Conservation (phyloP, 2,113 vertebrate species). For the Limanda limanda region DNA sequence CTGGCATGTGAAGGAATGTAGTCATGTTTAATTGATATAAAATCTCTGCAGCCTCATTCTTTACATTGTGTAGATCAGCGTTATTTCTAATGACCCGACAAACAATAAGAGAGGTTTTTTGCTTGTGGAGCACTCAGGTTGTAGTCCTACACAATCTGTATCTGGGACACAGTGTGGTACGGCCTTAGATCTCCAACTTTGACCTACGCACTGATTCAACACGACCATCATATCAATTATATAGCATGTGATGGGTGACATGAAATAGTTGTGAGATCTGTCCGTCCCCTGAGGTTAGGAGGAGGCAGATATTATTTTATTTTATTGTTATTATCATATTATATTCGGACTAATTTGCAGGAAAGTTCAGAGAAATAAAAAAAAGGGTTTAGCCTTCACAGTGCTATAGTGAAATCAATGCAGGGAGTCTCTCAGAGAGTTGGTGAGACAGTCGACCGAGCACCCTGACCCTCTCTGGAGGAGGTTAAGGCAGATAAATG, state of each 20-base stretch:
- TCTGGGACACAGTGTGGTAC: neutral
- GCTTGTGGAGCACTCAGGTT: neutral
- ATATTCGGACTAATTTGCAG: neutral
- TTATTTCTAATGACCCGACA: conserved; percentile 35
- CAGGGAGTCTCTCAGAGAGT: neutral
- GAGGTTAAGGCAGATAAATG: conserved; percentile 35
- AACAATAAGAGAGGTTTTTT: neutral
- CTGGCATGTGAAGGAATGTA: conserved; percentile 43
- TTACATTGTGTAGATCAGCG: conserved; percentile 11
- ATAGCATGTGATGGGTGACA: neutral
- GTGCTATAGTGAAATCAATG: neutral
- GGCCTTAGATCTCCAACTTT: neutral
- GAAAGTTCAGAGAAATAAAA: neutral
- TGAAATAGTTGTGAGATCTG: neutral
- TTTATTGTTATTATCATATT: neutral
- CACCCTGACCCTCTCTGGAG: neutral
- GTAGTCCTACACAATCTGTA: neutral
- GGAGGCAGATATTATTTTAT: too few species aligned
- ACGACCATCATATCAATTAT: neutral
- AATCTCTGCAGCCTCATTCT: conserved; percentile 49
- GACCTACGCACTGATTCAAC: neutral
- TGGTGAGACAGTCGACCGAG: neutral
- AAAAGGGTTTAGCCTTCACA: neutral
- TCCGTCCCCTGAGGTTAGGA: too few species aligned
- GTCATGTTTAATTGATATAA: conserved; percentile 65